These are phyloP conservation scores for Oxygymnocypris stewartii DNA, from an alignment of 2,113 vertebrate species.

Conservation along the genomic window DNA sequence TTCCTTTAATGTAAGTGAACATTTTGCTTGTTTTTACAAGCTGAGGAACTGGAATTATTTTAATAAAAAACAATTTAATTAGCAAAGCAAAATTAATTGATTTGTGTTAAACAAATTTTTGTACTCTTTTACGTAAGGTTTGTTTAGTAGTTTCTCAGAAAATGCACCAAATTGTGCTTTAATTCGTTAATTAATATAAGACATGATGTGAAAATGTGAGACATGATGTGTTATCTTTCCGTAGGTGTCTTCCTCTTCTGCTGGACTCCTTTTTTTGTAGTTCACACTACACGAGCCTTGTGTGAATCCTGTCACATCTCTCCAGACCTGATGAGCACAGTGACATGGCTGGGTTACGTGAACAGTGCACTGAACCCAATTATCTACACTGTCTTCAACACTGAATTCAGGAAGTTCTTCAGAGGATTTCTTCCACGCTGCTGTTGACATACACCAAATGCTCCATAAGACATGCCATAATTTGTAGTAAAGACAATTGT, in stretches of 20 bases:
- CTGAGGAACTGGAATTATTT: not conserved
- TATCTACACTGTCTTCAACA: constrained; percentile 92
- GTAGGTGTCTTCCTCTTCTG: constrained; percentile 92
- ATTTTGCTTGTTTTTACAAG: not conserved
- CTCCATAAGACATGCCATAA: constrained; percentile 1
- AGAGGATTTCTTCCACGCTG: constrained; percentile 79
- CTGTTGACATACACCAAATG: constrained; percentile 60
- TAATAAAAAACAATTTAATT: not conserved
- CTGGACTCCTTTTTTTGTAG: constrained; percentile 96
- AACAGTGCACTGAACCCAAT: constrained; percentile 95
- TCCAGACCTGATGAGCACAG: constrained; percentile 82
- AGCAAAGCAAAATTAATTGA: not conserved
- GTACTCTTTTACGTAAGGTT: not conserved
- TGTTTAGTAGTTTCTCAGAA: too few relatives aligned
- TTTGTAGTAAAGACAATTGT: constrained; percentile 37
- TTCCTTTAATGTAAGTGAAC: not conserved
- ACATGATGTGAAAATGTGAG: not conserved
- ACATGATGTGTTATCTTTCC: not conserved
- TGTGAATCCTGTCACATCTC: constrained; percentile 82
- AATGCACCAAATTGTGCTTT: not conserved
- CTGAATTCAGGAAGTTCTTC: constrained; percentile 90
- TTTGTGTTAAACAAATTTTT: too few relatives aligned
- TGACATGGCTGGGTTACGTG: constrained; percentile 95
- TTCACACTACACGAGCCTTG: constrained; percentile 84
- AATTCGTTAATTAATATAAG: not conserved